A percentile compares a stretch with the other conserved stretches of the same genome.
Conservation (phyloP, 2,113 vertebrate genomes). For the Pontoporia blainvillei region DNA sequence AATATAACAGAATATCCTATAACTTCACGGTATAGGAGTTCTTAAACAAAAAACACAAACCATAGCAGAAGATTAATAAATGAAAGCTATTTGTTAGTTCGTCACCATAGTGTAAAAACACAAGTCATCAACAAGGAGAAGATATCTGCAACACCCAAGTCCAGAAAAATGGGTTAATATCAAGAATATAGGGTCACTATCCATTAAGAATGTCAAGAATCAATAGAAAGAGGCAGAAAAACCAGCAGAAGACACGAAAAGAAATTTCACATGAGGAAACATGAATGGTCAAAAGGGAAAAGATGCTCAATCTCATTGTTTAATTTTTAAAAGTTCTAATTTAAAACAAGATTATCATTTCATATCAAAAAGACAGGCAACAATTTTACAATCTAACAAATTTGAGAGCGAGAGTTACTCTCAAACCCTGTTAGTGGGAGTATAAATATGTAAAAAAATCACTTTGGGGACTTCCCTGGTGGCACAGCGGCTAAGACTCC, state of each 20-base stretch:
- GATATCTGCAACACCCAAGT: neutral
- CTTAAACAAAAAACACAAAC: neutral
- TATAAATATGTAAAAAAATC: neutral
- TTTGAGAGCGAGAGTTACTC: neutral
- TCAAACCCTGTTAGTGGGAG: neutral
- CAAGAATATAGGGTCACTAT: neutral
- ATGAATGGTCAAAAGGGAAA: neutral
- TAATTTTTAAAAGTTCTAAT: neutral
- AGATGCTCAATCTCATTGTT: neutral
- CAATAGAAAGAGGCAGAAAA: neutral
- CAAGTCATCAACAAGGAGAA: neutral
- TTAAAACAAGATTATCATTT: neutral
- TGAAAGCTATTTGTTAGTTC: neutral
- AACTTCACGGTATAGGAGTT: neutral
- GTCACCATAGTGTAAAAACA: neutral
- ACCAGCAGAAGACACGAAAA: neutral
- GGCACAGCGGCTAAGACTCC: too few species aligned
- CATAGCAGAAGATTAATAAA: neutral
- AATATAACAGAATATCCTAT: neutral
- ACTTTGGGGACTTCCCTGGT: neutral
- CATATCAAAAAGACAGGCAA: neutral
- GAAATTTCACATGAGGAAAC: neutral
- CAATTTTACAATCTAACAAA: neutral
- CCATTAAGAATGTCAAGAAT: neutral
- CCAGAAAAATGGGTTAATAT: neutral